Base-by-base conservation (phyloP, 2,113 vertebrate genomes). In the Myotis yumanensis region DNA sequence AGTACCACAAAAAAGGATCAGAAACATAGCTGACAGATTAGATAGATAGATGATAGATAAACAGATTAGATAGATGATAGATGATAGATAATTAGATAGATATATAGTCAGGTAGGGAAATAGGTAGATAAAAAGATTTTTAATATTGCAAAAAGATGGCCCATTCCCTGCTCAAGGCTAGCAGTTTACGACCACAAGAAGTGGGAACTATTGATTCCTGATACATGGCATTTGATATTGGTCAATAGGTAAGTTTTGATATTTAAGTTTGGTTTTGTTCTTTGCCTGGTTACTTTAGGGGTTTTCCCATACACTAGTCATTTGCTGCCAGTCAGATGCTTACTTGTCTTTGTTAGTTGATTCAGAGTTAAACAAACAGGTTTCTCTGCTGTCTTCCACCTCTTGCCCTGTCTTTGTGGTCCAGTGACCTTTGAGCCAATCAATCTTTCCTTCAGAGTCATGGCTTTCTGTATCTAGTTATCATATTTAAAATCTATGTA, bases 221-320 rank as follows among this genome's bases (percentile, higher is more conserved):
- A 40, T 62, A 52, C 28, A 16, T 43, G 18, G 6, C 9, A 37
- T 77, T 86, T 91, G 25, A 16, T 68, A 54, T 69, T 76, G 54
- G 37, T 92, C 35, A 93, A 23, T 25, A 76, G 10, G 3, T 66
- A 35, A 40, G 0, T 69, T 69, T n/a, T 88, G 37, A 76, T 73
- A 23, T 62, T 68, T 93, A 84, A 91, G 66, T 73, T 87, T 51
- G 62, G 28, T 22, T 89, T 86, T 59, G 22, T 57, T 92, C 73
- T 96, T 95, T 43, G 25, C 68, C 18, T 86, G 32, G 57, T 71
- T 92, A 68, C 73, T 88, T 92, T 64, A 66, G 35, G 22, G 11
- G 32, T 68, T 35, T 73, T 12, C 40, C 23, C 20, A 20, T 10
- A 23, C n/a, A 73, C 35, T 66, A 64, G 4, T 5, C 43, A 35